These are phyloP conservation scores for Acrocyrtus sp. DNA, from an alignment of 2,888 invertebrate genomes.

Conservation along the genomic window DNA sequence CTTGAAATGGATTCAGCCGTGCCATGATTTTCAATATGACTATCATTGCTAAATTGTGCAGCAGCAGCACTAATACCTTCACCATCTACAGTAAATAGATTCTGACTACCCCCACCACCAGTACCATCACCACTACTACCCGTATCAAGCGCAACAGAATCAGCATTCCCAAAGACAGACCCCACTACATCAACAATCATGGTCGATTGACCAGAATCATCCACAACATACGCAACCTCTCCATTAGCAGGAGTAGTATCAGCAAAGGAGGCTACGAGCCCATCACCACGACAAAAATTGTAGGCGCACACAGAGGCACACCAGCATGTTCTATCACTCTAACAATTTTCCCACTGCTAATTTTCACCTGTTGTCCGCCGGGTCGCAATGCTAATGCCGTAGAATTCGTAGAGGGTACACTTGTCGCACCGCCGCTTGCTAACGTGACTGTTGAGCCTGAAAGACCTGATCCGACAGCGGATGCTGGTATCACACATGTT, in stretches of 20 bases:
- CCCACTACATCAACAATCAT: conserved; percentile 39
- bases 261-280: conserved; percentile 25
- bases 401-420: conserved; percentile 11
- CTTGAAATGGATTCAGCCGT: conserved; percentile 53
- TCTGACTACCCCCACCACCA: conserved; percentile 41
- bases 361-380: conserved; percentile 45
- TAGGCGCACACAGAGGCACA: conserved; percentile 20
- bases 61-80: conserved; percentile 8
- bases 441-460: conserved; percentile 26
- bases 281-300: conserved; percentile 33
- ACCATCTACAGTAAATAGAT: conserved; percentile 17
- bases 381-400: conserved; percentile 21
- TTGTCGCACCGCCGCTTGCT: conserved; percentile 36
- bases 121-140: conserved; percentile 40
- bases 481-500: conserved; percentile 39
- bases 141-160: conserved; percentile 1
- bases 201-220: conserved; percentile 7
- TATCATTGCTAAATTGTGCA: conserved; percentile 13
- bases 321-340: conserved; percentile 39
- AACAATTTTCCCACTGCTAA: conserved; percentile 46
- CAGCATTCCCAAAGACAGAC: conserved; percentile 31
- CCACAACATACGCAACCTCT: conserved; percentile 30
- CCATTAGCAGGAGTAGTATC: conserved; percentile 44
- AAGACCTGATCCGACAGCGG: conserved; percentile 16
- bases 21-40: conserved; percentile 8